Evolutionary conservation across 2,888 invertebrate species (phyloP).

Genomic region (Coelopa pilipes): DNA sequence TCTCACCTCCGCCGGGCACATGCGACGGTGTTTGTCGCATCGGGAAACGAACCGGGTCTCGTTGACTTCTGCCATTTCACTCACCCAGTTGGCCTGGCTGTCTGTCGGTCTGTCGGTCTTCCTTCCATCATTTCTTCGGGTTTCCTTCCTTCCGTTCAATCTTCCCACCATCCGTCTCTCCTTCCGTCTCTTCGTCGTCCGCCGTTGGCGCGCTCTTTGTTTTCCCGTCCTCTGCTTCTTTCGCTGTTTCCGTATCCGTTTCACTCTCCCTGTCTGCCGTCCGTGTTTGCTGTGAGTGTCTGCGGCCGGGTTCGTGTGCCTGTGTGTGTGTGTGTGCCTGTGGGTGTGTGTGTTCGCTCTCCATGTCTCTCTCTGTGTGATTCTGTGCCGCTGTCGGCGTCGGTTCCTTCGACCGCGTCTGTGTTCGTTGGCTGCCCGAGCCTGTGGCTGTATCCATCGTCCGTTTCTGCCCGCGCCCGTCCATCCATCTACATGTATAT

Average conservation of each 20-base stretch:
- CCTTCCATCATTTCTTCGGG: no score
- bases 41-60: no score
- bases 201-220: background rate
- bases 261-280: no score
- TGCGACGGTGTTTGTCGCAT: no score
- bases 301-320: background rate
- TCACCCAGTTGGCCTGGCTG: no score
- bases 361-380: background rate
- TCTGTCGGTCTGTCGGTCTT: no score
- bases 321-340: slow-evolving; percentile 12
- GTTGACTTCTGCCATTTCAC: no score
- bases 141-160: background rate
- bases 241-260: no score
- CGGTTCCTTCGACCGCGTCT: background rate
- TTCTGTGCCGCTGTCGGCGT: slow-evolving; percentile 18
- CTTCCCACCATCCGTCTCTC: slow-evolving; percentile 16
- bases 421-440: background rate
- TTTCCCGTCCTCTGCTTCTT: no score
- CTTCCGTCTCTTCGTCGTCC: background rate
- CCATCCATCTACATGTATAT: slow-evolving; percentile 24
- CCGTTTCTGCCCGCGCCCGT: background rate
- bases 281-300: background rate
- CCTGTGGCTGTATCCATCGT: background rate
- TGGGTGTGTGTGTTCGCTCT: slow-evolving; percentile 20
- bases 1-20: no score